A percentile compares a stretch with the other conserved stretches of the same genome.
phyloP scores from a whole-genome alignment of 2,888 invertebrate species.

The Pristionchus exspectatus region DNA sequence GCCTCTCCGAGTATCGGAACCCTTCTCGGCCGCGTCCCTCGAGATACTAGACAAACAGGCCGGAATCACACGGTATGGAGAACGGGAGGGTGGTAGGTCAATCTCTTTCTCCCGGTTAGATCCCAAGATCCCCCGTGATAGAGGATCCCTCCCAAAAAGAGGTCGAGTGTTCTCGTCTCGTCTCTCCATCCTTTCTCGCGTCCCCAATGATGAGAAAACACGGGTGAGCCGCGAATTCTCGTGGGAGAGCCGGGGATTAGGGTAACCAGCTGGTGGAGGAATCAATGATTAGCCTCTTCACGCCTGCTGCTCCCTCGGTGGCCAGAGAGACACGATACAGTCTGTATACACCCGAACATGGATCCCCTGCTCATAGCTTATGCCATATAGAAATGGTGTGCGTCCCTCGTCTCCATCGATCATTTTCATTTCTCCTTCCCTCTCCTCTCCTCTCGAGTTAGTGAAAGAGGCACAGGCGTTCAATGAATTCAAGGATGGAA shows the following conservation, averaged over 20 bases:
- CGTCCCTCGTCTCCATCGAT: background rate
- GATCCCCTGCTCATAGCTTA: constrained; percentile 9
- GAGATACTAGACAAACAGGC: background rate
- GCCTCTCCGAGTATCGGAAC: constrained; percentile 1
- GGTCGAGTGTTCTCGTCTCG: constrained; percentile 18
- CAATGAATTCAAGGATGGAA: constrained; percentile 24
- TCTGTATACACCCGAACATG: background rate
- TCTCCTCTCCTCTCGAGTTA: constrained; percentile 1
- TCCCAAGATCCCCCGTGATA: constrained; percentile 19
- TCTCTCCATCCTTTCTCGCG: background rate
- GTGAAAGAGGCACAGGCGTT: constrained; percentile 24
- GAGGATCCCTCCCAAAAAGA: background rate
- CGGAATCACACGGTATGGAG: constrained; percentile 13
- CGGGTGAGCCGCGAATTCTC: background rate
- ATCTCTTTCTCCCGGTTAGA: background rate
- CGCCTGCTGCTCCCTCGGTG: background rate
- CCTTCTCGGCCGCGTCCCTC: background rate
- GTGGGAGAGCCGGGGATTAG: constrained; percentile 1
- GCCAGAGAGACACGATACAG: background rate
- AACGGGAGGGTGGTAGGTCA: background rate
- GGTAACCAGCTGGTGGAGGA: background rate
- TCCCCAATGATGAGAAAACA: constrained; percentile 42
- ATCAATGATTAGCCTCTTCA: background rate
- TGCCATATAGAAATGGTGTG: constrained; percentile 7
- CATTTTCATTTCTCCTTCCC: constrained; percentile 29